phyloP scores from a whole-genome alignment of 1,140 invertebrate genomes.

The Ctenoplectra terminalis region DNA sequence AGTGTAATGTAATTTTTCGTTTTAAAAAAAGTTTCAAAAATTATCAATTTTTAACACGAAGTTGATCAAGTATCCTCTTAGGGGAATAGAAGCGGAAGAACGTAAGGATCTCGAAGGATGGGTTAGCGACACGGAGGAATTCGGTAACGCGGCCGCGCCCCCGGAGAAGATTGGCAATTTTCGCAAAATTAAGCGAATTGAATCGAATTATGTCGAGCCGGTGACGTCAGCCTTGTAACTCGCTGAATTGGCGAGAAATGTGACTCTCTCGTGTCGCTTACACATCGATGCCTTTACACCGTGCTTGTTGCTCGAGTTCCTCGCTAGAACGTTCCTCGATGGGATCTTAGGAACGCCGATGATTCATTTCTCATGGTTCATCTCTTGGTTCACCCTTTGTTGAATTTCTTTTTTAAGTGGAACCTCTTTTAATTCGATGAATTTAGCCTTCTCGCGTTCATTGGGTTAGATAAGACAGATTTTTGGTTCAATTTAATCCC shows the following conservation, averaged over 20 bases:
- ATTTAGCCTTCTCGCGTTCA: no score
- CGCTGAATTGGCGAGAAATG: slow-evolving; percentile 80
- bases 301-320: neutral
- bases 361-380: slow-evolving; percentile 16
- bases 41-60: no score
- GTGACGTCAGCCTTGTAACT: slow-evolving; percentile 80
- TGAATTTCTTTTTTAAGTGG: neutral
- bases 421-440: neutral
- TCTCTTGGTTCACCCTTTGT: neutral
- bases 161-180: slow-evolving; percentile 79
- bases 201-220: slow-evolving; percentile 80
- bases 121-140: slow-evolving; percentile 60
- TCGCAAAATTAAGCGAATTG: slow-evolving; percentile 81
- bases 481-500: neutral
- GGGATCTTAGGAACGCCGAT: neutral
- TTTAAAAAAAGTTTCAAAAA: neutral
- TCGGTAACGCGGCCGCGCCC: slow-evolving; percentile 59
- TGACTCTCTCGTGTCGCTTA: slow-evolving; percentile 57
- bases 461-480: neutral
- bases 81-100: neutral
- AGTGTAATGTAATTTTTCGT: no score
- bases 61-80: neutral
- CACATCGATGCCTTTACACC: slow-evolving; percentile 43
- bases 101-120: slow-evolving; percentile 44
- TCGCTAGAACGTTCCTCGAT: slow-evolving; percentile 12